These are phyloP conservation scores for Nomada ruficornis DNA, from an alignment of 2,888 invertebrate genomes.

Conservation along the genomic window DNA sequence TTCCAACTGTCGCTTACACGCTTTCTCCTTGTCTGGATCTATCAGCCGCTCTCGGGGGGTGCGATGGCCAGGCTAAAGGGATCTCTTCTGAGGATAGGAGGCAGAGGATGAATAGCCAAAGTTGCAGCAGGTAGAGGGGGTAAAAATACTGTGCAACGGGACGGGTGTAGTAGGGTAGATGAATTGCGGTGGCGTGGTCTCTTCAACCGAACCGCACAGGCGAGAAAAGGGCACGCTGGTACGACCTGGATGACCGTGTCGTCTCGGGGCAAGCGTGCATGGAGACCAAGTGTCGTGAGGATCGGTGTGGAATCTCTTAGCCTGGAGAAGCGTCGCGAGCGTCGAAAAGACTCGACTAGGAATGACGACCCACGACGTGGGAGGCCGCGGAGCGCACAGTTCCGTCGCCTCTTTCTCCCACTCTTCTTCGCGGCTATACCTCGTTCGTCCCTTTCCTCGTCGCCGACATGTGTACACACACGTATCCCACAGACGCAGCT, in stretches of 20 bases:
- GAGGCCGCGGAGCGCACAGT: slow-evolving; percentile 64
- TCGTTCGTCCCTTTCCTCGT: slow-evolving; percentile 55
- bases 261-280: slow-evolving; percentile 19
- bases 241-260: slow-evolving; percentile 18
- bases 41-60: slow-evolving; percentile 34
- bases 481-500: background rate
- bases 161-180: background rate
- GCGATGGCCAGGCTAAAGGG: slow-evolving; percentile 25
- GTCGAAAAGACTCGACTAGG: slow-evolving; percentile 72
- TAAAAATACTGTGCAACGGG: background rate
- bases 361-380: slow-evolving; percentile 75
- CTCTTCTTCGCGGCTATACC: slow-evolving; percentile 30
- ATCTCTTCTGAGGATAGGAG: slow-evolving; percentile 3
- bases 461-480: no score
- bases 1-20: slow-evolving; percentile 52
- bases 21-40: slow-evolving; percentile 46
- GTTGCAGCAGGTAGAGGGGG: background rate
- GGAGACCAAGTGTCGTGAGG: slow-evolving; percentile 5
- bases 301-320: slow-evolving; percentile 11
- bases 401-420: slow-evolving; percentile 59
- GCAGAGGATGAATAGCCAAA: slow-evolving; percentile 11
- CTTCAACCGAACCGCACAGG: background rate
- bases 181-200: background rate
- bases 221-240: background rate
- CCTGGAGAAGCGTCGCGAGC: slow-evolving; percentile 54